A percentile compares a stretch with the other conserved stretches of the same genome.
Conservation (phyloP, 2,797 vertebrate genomes). For the Smutsia gigantea region DNA sequence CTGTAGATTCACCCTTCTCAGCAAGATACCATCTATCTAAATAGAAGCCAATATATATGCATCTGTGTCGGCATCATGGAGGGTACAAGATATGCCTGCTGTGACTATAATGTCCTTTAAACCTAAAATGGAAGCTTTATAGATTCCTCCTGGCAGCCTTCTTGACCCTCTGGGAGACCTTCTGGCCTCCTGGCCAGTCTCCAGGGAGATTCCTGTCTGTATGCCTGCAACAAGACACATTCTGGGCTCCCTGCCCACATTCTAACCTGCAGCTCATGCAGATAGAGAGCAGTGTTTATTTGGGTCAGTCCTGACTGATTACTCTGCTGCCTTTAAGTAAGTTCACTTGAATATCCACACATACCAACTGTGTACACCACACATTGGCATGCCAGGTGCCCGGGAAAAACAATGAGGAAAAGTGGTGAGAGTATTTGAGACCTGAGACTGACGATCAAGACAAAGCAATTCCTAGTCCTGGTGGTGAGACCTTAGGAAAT, state of each 20-base stretch:
- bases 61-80: not conserved
- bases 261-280: slow-evolving; percentile 10
- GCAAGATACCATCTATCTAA: not conserved
- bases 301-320: slow-evolving; percentile 53
- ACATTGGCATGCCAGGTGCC: not conserved
- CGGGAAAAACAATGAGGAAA: not conserved
- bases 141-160: slow-evolving; percentile 59
- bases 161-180: slow-evolving; percentile 54
- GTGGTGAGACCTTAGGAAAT: not conserved
- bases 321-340: slow-evolving; percentile 20
- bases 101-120: slow-evolving; percentile 53
- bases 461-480: not conserved
- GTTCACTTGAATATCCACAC: not conserved
- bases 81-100: not conserved
- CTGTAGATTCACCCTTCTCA: not conserved
- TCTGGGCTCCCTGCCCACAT: slow-evolving; percentile 66
- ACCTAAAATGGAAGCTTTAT: slow-evolving; percentile 59
- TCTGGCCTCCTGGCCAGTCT: slow-evolving; percentile 67
- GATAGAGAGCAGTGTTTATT: not conserved
- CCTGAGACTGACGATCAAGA: not conserved
- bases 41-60: not conserved
- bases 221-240: slow-evolving; percentile 55
- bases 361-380: not conserved
- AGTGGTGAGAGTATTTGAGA: not conserved
- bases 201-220: slow-evolving; percentile 65